Conservation (phyloP, 1,140 invertebrate genomes). For the Homarus americanus region DNA sequence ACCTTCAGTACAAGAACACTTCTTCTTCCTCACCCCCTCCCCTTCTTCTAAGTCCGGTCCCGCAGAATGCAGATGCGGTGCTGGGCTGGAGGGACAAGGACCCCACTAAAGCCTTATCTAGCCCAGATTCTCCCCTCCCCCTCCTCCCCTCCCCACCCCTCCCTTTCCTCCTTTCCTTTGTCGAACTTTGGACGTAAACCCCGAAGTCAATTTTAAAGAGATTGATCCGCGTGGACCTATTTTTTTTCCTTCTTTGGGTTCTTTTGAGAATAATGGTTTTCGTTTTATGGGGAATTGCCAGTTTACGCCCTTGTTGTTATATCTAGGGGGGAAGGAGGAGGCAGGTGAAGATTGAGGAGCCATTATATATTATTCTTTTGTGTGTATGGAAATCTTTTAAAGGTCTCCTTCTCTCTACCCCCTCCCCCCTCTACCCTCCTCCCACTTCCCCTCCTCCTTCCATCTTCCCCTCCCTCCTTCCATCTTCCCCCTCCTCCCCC, state of each 20-base stretch:
- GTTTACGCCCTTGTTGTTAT: no score
- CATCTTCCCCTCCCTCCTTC: no score
- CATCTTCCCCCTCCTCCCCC: no score
- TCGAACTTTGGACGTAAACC: constrained; percentile 2
- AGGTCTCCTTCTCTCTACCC: not conserved
- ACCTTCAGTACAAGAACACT: no score
- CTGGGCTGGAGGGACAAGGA: not conserved
- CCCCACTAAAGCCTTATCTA: not conserved
- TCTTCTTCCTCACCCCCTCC: no score
- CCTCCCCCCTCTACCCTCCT: not conserved
- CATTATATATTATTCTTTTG: no score
- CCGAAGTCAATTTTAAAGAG: not conserved
- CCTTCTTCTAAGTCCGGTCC: not conserved
- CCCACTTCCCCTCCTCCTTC: not conserved
- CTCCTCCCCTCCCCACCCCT: no score
- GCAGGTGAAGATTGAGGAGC: no score
- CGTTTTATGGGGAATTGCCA: not conserved
- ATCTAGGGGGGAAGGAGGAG: no score
- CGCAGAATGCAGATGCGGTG: not conserved
- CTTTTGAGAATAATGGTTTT: not conserved
- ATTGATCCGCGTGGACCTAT: not conserved
- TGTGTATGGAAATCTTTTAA: no score
- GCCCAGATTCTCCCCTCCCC: not conserved
- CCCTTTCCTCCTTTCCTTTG: not conserved
- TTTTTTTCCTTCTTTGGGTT: not conserved